Evolutionary conservation across 2,888 invertebrate genomes (phyloP).

Genomic region (Hydraecia micacea): DNA sequence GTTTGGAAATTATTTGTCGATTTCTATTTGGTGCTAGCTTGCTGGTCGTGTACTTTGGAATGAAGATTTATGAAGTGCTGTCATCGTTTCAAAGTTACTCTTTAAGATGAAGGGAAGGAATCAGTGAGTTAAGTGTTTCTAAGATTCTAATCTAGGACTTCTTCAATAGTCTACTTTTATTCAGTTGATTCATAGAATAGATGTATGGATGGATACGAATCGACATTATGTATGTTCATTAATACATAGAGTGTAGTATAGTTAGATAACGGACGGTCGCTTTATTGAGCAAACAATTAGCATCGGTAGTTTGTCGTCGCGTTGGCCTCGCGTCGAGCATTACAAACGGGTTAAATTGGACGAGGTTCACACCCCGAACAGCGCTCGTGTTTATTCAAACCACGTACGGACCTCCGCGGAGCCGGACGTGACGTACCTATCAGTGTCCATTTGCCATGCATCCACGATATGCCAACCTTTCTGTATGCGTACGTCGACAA

Average conservation of each 20-base stretch:
- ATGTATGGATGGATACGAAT: not conserved
- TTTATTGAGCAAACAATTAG: slow-evolving; percentile 61
- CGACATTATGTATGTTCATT: slow-evolving; percentile 29
- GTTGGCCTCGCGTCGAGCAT: slow-evolving; percentile 56
- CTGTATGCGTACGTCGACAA: slow-evolving; percentile 62
- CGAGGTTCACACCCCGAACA: slow-evolving; percentile 72
- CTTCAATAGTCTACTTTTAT: not conserved
- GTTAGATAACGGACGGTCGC: slow-evolving; percentile 40
- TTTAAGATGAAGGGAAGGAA: not conserved
- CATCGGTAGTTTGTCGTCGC: slow-evolving; percentile 52
- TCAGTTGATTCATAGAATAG: not conserved
- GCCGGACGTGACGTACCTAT: slow-evolving; percentile 82
- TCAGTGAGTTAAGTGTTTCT: not conserved
- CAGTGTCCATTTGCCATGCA: slow-evolving; percentile 72
- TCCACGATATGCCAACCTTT: slow-evolving; percentile 63
- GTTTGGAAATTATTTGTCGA: slow-evolving; percentile 67
- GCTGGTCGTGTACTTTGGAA: slow-evolving; percentile 36
- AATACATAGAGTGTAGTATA: slow-evolving; percentile 18
- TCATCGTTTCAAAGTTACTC: not conserved
- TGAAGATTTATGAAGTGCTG: slow-evolving; percentile 48
- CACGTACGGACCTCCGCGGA: slow-evolving; percentile 85
- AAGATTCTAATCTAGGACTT: not conserved
- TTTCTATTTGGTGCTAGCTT: slow-evolving; percentile 53
- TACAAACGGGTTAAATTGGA: slow-evolving; percentile 72
- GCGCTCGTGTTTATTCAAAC: slow-evolving; percentile 75